phyloP scores from a whole-genome alignment of 2,888 invertebrate species.

The Agonopterix alstromeriana region DNA sequence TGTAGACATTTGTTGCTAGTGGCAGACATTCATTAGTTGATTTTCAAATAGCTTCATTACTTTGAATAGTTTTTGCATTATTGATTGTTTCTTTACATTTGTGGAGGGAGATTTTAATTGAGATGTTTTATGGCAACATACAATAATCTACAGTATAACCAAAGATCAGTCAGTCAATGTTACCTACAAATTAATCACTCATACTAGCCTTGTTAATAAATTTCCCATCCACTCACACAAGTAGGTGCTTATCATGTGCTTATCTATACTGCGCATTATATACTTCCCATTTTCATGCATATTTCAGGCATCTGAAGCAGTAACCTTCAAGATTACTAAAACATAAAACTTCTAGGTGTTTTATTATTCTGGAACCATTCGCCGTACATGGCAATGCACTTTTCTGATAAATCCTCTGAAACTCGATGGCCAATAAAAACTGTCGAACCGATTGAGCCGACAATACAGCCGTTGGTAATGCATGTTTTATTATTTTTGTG shows the following conservation, averaged over 20 bases:
- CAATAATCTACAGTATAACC: too few species aligned
- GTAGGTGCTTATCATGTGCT: too few species aligned
- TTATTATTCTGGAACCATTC: constrained; percentile 51
- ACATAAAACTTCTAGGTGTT: constrained; percentile 51
- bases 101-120: too few species aligned
- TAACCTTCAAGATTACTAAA: constrained; percentile 20
- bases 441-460: constrained; percentile 40
- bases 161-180: too few species aligned
- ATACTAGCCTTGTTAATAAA: too few species aligned
- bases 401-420: constrained; percentile 36
- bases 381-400: constrained; percentile 58
- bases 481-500: constrained; percentile 14
- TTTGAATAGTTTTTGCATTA: constrained; percentile 7
- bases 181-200: too few species aligned
- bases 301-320: constrained; percentile 10
- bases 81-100: neutral
- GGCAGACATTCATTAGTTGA: constrained; percentile 17
- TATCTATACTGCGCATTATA: neutral
- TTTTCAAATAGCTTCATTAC: constrained; percentile 24
- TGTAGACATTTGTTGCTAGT: constrained; percentile 20
- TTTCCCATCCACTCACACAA: too few species aligned
- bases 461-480: constrained; percentile 14
- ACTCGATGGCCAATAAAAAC: constrained; percentile 47
- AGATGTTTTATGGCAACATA: too few species aligned
- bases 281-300: constrained; percentile 6